Percentiles rank a stretch among this genome's conserved stretches.
Evolutionary conservation across 35 echinoderm and acorn worm genomes (phyloP).

Genomic region (Lytechinus variegatus): DNA sequence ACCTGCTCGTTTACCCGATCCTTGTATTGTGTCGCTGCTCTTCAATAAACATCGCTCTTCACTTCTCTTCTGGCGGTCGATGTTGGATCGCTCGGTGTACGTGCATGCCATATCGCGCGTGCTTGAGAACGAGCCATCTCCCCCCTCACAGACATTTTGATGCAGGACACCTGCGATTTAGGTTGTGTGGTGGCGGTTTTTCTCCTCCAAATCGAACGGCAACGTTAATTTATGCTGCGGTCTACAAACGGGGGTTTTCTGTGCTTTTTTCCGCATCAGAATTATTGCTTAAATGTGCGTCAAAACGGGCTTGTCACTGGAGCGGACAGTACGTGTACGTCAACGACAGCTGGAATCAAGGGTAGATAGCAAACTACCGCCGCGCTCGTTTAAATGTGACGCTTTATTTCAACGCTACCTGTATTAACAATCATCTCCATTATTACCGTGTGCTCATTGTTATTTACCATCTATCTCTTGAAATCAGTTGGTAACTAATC

Average conservation of each 20-base stretch:
- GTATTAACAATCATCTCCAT: background rate
- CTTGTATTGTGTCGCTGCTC: background rate
- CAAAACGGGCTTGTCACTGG: background rate
- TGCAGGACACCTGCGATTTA: background rate
- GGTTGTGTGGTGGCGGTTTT: background rate
- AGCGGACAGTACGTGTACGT: background rate
- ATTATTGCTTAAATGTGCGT: background rate
- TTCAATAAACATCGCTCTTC: background rate
- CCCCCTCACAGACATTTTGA: background rate
- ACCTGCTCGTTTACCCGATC: background rate
- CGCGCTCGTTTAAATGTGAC: background rate
- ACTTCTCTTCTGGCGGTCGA: background rate
- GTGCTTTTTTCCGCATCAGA: background rate
- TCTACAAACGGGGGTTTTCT: background rate
- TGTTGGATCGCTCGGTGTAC: background rate
- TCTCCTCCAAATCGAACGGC: background rate
- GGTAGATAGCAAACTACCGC: background rate
- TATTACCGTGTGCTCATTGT: background rate
- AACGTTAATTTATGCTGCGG: background rate
- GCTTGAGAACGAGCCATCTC: background rate
- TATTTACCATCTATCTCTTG: background rate
- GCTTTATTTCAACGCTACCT: background rate
- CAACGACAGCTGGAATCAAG: background rate
- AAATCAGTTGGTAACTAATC: background rate
- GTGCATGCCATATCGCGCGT: background rate